A percentile compares a stretch with the other conserved stretches of the same genome.
These are phyloP conservation scores for Marisa cornuarietis DNA, from an alignment of 1,140 invertebrate species.

Conservation along the genomic window DNA sequence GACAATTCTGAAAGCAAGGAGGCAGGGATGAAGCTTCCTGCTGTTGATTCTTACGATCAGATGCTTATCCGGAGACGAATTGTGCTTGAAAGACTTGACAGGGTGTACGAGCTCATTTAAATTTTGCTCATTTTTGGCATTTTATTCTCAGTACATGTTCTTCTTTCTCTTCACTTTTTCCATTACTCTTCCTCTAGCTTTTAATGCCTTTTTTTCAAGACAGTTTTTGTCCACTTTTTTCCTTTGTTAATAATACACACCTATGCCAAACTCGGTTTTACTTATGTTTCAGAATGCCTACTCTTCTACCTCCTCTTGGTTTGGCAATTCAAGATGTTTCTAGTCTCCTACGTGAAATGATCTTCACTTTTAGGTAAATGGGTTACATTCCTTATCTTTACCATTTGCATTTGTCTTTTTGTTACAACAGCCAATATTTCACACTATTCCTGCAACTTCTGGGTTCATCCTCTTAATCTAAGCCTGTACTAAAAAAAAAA, in stretches of 20 bases:
- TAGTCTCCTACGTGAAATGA: constrained; percentile 40
- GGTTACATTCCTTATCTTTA: background rate
- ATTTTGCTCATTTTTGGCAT: background rate
- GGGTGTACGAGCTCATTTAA: constrained; percentile 42
- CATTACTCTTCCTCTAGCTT: background rate
- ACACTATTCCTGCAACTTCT: too few species aligned
- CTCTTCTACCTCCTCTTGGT: constrained; percentile 44
- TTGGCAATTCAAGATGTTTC: constrained; percentile 49
- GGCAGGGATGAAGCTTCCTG: constrained; percentile 43
- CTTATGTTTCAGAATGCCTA: constrained; percentile 44
- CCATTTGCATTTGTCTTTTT: too few species aligned
- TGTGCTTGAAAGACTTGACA: constrained; percentile 56
- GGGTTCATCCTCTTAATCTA: too few species aligned
- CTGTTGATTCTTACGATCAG: constrained; percentile 59
- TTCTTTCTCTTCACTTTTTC: background rate
- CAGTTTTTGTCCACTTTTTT: background rate
- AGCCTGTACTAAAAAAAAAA: too few species aligned
- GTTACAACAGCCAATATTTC: too few species aligned
- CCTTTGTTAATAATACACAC: too few species aligned
- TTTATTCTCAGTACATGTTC: too few species aligned
- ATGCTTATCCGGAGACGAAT: constrained; percentile 57
- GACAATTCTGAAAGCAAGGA: background rate
- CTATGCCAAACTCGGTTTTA: background rate
- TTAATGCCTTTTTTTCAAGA: background rate
- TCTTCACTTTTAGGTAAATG: constrained; percentile 53